Conservation (phyloP, 2,113 vertebrate species). For the Pungitius pungitius region DNA sequence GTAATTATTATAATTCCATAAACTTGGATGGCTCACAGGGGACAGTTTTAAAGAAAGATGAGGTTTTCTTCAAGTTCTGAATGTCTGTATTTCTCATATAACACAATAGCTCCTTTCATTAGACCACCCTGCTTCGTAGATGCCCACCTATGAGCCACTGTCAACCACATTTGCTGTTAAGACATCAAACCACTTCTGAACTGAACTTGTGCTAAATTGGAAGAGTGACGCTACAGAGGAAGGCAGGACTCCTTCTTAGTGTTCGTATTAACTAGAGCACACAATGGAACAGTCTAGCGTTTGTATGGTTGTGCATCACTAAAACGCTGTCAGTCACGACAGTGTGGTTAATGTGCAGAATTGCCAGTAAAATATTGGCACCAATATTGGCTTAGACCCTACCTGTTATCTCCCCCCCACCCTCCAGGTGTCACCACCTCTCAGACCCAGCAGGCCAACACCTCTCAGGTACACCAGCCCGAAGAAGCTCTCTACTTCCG, state of each 20-base stretch:
- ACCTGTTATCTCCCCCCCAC: slow-evolving; percentile 24
- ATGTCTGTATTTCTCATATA: background rate
- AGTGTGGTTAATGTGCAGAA: background rate
- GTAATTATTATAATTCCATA: background rate
- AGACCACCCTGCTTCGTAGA: background rate
- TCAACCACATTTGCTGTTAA: background rate
- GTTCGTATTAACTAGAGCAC: no score
- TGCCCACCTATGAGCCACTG: background rate
- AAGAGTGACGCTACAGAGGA: no score
- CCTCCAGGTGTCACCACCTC: slow-evolving; percentile 91
- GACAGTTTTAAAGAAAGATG: background rate
- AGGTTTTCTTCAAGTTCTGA: background rate
- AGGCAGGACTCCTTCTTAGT: no score
- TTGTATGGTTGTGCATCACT: background rate
- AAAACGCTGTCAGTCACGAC: background rate
- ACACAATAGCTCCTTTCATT: background rate
- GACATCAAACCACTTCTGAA: background rate
- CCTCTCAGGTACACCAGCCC: slow-evolving; percentile 97
- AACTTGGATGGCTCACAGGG: background rate
- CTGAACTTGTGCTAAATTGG: background rate
- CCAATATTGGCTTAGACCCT: background rate
- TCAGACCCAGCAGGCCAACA: slow-evolving; percentile 97
- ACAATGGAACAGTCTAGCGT: no score
- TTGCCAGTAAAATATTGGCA: background rate
- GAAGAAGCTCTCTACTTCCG: slow-evolving; percentile 99